Percentiles rank a stretch among this genome's conserved stretches.
These are phyloP conservation scores for Selene dorsalis DNA, from an alignment of 2,797 vertebrate species.

Conservation along the genomic window DNA sequence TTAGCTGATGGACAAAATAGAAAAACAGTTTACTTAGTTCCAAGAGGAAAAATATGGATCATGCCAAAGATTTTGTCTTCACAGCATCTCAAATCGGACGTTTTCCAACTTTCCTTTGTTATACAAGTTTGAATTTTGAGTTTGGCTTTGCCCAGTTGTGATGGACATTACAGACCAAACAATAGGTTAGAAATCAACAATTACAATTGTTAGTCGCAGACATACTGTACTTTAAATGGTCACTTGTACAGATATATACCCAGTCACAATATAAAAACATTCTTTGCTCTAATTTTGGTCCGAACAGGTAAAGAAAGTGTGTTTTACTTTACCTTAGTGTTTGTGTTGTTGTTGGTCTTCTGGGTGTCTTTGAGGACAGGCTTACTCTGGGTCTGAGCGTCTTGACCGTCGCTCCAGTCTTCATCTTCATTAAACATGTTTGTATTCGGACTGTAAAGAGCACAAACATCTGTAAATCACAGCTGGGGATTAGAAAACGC, in stretches of 20 bases:
- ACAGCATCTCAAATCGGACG: neutral
- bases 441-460: neutral
- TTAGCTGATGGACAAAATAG: neutral
- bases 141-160: neutral
- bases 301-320: neutral
- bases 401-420: slow-evolving; percentile 81
- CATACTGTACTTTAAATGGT: neutral
- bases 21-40: neutral
- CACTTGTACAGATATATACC: neutral
- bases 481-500: neutral
- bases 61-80: too few species aligned
- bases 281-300: neutral
- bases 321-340: slow-evolving; percentile 57
- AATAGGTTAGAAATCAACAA: neutral
- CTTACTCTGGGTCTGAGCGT: slow-evolving; percentile 39
- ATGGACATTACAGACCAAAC: neutral
- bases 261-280: neutral
- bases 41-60: too few species aligned
- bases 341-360: slow-evolving; percentile 16
- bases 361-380: slow-evolving; percentile 17
- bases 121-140: neutral
- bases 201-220: neutral
- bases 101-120: neutral
- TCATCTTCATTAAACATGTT: slow-evolving; percentile 85
- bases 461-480: neutral